Percentiles rank a stretch among this genome's conserved stretches.
Conservation (phyloP, 2,797 vertebrate species). For the Dipus sagitta region DNA sequence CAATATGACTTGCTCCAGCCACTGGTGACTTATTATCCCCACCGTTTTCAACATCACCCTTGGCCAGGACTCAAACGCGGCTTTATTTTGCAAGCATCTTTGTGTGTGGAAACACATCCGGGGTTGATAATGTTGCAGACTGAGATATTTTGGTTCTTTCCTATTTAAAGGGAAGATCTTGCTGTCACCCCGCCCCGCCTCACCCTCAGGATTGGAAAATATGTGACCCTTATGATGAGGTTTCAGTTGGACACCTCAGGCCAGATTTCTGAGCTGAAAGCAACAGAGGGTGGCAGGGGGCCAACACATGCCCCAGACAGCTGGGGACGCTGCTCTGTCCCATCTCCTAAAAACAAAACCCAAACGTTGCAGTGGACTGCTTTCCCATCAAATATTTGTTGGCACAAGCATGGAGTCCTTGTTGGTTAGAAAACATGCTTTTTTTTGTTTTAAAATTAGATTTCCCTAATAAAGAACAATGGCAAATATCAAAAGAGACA, state of each 20-base stretch:
- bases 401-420: slow-evolving; percentile 51
- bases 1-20: not conserved
- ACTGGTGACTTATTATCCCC: not conserved
- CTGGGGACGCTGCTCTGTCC: slow-evolving; percentile 74
- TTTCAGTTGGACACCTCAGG: slow-evolving; percentile 3
- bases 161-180: slow-evolving; percentile 51
- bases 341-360: slow-evolving; percentile 74
- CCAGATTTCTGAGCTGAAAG: slow-evolving; percentile 63
- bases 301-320: slow-evolving; percentile 60
- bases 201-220: slow-evolving; percentile 75
- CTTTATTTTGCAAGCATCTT: slow-evolving; percentile 50
- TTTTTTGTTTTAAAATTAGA: slow-evolving; percentile 77
- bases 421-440: slow-evolving; percentile 76
- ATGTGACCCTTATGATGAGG: slow-evolving; percentile 2
- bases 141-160: slow-evolving; percentile 50
- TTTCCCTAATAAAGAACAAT: slow-evolving; percentile 80
- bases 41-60: slow-evolving; percentile 26
- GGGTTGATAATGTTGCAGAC: slow-evolving; percentile 22
- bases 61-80: slow-evolving; percentile 12
- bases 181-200: not conserved
- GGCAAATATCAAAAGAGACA: slow-evolving; percentile 68
- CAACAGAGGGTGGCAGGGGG: not conserved
- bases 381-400: slow-evolving; percentile 76
- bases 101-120: slow-evolving; percentile 50
- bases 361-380: slow-evolving; percentile 45